Conservation (phyloP, 2,888 invertebrate genomes). For the Standfussiana lucernea region DNA sequence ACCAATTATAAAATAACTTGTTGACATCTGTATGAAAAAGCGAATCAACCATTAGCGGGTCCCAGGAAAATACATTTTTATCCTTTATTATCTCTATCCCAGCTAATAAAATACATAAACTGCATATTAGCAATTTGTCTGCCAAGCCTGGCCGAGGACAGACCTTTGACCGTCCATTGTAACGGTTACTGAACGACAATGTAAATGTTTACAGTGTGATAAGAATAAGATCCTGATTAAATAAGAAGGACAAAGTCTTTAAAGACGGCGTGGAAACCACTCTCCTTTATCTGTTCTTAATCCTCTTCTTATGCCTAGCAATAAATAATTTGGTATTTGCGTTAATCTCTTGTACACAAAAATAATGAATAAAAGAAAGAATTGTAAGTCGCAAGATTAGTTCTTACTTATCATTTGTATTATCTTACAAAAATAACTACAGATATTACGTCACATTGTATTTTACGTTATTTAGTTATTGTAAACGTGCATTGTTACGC, state of each 20-base stretch:
- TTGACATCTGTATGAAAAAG: not conserved
- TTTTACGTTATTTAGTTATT: constrained; percentile 1
- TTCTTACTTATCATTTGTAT: constrained; percentile 28
- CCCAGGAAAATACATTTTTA: not conserved
- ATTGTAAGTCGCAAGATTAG: constrained; percentile 18
- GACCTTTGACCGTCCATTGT: constrained; percentile 12
- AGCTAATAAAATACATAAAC: constrained; percentile 19
- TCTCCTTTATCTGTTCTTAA: constrained; percentile 14
- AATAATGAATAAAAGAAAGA: not conserved
- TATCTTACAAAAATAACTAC: constrained; percentile 1
- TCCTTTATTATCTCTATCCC: not conserved
- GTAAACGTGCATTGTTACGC: constrained; percentile 26
- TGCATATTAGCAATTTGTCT: constrained; percentile 5
- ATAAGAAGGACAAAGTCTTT: constrained; percentile 7
- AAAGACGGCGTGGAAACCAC: not conserved
- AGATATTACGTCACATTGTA: constrained; percentile 3
- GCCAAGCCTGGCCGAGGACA: not conserved
- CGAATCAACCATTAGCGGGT: not conserved
- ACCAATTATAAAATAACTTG: too few species aligned
- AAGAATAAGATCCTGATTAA: constrained; percentile 35
- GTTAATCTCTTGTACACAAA: constrained; percentile 1
- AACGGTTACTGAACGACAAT: constrained; percentile 17
- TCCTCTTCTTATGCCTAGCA: constrained; percentile 2
- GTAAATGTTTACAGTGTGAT: constrained; percentile 16
- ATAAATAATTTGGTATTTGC: not conserved